Conservation (phyloP, 1,140 invertebrate species). For the Holcopasites calliopsidis region DNA sequence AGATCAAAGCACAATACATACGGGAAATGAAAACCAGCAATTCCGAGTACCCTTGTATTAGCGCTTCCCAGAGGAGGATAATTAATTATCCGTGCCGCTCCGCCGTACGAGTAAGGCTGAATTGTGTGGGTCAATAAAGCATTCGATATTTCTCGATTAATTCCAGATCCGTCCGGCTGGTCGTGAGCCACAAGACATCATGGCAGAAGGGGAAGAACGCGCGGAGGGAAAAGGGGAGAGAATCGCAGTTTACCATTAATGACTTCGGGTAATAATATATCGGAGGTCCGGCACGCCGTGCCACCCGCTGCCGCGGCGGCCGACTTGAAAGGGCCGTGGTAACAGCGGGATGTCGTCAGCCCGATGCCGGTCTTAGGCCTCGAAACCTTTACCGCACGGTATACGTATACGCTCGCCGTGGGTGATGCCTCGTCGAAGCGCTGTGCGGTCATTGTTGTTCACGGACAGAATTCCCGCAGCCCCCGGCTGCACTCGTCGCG, state of each 20-base stretch:
- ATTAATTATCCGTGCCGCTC: constrained; percentile 35
- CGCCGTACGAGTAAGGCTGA: not conserved
- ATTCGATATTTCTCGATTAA: constrained; percentile 50
- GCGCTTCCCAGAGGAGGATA: constrained; percentile 17
- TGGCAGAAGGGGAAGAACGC: not conserved
- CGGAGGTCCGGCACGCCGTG: constrained; percentile 66
- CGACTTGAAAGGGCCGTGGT: constrained; percentile 75
- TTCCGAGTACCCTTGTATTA: constrained; percentile 10
- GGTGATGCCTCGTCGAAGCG: constrained; percentile 61
- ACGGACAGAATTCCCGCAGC: constrained; percentile 11
- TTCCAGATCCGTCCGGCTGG: constrained; percentile 30
- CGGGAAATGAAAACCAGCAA: not conserved
- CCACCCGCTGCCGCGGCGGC: constrained; percentile 76
- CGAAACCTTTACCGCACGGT: constrained; percentile 56
- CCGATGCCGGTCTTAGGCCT: constrained; percentile 61
- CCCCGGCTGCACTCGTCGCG: not conserved
- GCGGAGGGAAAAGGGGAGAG: constrained; percentile 59
- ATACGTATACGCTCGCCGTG: constrained; percentile 45
- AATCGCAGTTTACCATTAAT: constrained; percentile 78
- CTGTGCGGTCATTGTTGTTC: constrained; percentile 54
- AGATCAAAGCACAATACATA: not conserved
- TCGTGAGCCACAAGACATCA: constrained; percentile 11
- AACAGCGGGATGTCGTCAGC: constrained; percentile 77
- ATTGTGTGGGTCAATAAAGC: constrained; percentile 40
- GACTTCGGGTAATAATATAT: constrained; percentile 76